Evolutionary conservation across 2,113 vertebrate genomes (phyloP), one percentile per base, ranked within the genome.

Genomic region (Eretmodus cyanostictus): DNA sequence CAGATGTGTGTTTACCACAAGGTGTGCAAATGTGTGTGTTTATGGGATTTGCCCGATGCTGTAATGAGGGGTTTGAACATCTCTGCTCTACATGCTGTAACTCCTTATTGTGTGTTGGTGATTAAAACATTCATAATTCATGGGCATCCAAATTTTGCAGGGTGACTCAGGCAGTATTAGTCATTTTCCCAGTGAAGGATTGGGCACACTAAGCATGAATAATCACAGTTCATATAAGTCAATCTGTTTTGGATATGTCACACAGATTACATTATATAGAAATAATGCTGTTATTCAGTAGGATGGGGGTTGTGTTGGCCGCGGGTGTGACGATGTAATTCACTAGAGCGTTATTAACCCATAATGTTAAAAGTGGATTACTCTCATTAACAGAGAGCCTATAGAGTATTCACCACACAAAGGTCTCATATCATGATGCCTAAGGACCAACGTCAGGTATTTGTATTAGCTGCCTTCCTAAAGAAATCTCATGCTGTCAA

Each of bases 181-280:
- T 91, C 89, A 90, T 87, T 81, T 80, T 86, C 27, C 45, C 68
- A 66, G 59, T 2, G 51, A 79, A 31, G 80, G 54, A 78, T 13
- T 78, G 66, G 53, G 73, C 17, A 49, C 53, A 54, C 38, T 63
- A 17, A 84, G 66, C 83, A 68, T 63, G 82, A 90, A 89, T 91
- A 86, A 93, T 85, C 78, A 63, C 83, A 36, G 82, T 84, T 92
- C 88, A 89, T 68, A 86, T 73, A 88, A 89, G 89, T 83, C 86
- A 27, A 2, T 88, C 82, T 78, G 92, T 86, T 91, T 57, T 68
- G 66, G 88, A 78, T 66, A 51, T 91, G 91, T 86, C 83, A 36
- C 89, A 80, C 63, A 53, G 85, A 92, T 93, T 86, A 79, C 85
- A 90, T 88, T 59, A 79, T 17, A 63, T 45, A 63, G 63, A 76